Evolutionary conservation across 2,113 vertebrate species (phyloP), one percentile per base, ranked within the genome.

Genomic region (Rhinolophus sinicus): DNA sequence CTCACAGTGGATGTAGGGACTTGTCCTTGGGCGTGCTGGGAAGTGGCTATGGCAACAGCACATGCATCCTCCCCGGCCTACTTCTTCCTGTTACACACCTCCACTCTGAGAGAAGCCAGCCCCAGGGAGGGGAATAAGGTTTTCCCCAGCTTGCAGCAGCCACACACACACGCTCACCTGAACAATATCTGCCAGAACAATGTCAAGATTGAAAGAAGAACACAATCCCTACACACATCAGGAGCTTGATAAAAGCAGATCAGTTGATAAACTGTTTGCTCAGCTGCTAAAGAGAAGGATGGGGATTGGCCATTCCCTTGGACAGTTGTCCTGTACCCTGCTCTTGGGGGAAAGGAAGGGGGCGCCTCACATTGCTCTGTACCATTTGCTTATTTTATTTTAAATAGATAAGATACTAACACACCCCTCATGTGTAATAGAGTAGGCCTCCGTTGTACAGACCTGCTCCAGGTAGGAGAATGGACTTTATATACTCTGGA

Each of bases 41-140:
- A 62, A 81, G 86, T 78, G 72, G 56, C 77, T 19, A 75, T 75
- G 77, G 85, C 82, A 82, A 93, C 81, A 26, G 72, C 60, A 5
- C 47, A 28, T 65, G 21, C 33, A 33, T 16, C 69, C 30, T 52
- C 40, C 44, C 44, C 50, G 52, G 80, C 35, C 58, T 33, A 1
- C n/a, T 2, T 0, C 54, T 64, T 14, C 1, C 6, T 84, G 38
- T 28, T 62, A 5, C 86, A 56, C 13, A 4, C 10, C 35, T 33
- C 81, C 3, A 22, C 9, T 18, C 26, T 10, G 0, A 3, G 50
- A 50, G 35, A 90, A 73, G 54, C 22, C 35, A 69, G 40, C 28
- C 52, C 62, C 58, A 47, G 8, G 52, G 38, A 58, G 9, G 40
- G 47, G 22, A 76, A 21, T 2, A 5, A 73, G 18, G 58, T 52